These are phyloP conservation scores for Marmota flaviventris DNA, from an alignment of 2,113 vertebrate genomes.

Conservation along the genomic window DNA sequence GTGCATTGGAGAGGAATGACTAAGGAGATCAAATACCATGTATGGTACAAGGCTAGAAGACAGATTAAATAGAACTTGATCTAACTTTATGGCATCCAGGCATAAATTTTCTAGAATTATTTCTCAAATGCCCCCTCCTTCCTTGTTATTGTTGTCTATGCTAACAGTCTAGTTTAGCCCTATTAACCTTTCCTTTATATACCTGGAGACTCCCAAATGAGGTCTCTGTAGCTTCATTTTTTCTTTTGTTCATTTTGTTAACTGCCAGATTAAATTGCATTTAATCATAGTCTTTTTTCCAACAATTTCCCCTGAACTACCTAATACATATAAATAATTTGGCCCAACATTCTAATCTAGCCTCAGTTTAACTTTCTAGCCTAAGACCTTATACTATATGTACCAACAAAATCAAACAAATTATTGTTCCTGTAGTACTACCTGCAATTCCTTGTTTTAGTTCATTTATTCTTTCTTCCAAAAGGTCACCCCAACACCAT, in stretches of 20 bases:
- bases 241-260: conserved; percentile 34
- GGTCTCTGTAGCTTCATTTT: neutral
- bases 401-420: conserved; percentile 33
- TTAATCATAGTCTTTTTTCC: neutral
- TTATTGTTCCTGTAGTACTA: neutral
- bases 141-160: neutral
- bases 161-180: neutral
- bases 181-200: neutral
- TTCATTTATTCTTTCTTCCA: conserved; percentile 1
- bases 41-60: neutral
- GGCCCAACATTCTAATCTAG: neutral
- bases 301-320: neutral
- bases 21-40: neutral
- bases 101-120: neutral
- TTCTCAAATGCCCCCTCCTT: neutral
- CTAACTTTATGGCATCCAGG: neutral
- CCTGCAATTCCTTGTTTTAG: neutral
- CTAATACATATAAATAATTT: neutral
- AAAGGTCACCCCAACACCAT: conserved; percentile 12
- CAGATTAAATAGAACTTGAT: neutral
- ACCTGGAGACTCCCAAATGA: neutral
- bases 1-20: neutral
- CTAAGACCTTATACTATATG: neutral
- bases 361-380: neutral
- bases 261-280: neutral